A percentile compares a stretch with the other conserved stretches of the same genome.
Conservation (phyloP, 2,113 vertebrate species). For the Silurus meridionalis region DNA sequence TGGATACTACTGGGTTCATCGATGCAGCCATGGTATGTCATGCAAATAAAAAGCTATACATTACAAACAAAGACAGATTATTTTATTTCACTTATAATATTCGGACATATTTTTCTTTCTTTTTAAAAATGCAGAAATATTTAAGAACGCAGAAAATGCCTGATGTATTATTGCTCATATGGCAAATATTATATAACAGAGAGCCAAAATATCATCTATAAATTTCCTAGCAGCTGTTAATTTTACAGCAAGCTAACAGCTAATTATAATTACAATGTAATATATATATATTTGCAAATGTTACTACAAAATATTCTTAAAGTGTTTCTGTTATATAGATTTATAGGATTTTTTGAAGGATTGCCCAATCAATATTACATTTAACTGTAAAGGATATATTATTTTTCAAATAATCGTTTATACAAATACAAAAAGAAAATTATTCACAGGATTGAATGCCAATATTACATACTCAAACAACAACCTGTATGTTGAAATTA, state of each 20-base stretch:
- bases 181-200: neutral
- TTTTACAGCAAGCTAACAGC: neutral
- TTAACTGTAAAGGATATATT: neutral
- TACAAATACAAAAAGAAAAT: neutral
- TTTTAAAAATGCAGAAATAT: neutral
- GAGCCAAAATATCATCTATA: neutral
- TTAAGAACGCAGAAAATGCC: neutral
- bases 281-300: neutral
- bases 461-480: neutral
- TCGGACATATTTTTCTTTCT: neutral
- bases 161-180: neutral
- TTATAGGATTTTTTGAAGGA: neutral
- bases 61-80: neutral
- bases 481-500: neutral
- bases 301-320: neutral
- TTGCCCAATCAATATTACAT: neutral
- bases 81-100: neutral
- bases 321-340: neutral
- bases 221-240: neutral
- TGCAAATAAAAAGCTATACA: neutral
- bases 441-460: neutral
- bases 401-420: neutral
- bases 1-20: slow-evolving; percentile 90
- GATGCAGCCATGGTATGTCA: slow-evolving; percentile 81
- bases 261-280: neutral